phyloP scores from a whole-genome alignment of 2,113 vertebrate species.

The Podiceps cristatus region DNA sequence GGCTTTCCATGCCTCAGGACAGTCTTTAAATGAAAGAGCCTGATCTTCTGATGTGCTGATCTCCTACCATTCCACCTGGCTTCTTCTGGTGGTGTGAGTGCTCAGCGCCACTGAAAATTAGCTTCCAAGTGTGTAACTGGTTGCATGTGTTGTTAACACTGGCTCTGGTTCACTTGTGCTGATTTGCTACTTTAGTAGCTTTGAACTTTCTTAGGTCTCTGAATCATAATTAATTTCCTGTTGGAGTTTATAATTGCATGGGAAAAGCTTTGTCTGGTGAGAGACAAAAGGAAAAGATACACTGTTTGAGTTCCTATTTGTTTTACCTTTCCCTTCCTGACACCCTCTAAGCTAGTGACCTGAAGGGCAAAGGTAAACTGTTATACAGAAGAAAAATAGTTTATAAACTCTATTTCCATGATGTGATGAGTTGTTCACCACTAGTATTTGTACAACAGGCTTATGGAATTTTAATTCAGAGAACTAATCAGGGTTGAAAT shows the following conservation, averaged over 20 bases:
- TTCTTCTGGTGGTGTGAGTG: neutral
- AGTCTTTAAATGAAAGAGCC: slow-evolving; percentile 12
- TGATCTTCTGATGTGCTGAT: neutral
- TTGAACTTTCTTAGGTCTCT: neutral
- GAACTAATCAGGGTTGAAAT: neutral
- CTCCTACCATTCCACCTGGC: neutral
- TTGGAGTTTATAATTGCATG: neutral
- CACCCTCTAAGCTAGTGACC: neutral
- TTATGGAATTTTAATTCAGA: neutral
- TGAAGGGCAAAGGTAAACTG: neutral
- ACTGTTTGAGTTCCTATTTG: neutral
- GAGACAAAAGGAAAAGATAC: neutral
- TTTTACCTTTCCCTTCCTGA: neutral
- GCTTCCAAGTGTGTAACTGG: neutral
- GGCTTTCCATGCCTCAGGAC: neutral
- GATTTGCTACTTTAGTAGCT: slow-evolving; percentile 6
- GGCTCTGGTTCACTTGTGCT: neutral
- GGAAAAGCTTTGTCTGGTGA: neutral
- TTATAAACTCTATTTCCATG: neutral
- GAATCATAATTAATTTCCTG: neutral
- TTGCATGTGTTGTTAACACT: neutral
- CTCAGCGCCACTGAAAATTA: neutral
- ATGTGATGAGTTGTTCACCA: neutral
- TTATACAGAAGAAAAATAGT: neutral
- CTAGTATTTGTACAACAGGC: neutral